phyloP scores from a whole-genome alignment of 2,888 invertebrate species.

The Cosmorhoe ocellata region DNA sequence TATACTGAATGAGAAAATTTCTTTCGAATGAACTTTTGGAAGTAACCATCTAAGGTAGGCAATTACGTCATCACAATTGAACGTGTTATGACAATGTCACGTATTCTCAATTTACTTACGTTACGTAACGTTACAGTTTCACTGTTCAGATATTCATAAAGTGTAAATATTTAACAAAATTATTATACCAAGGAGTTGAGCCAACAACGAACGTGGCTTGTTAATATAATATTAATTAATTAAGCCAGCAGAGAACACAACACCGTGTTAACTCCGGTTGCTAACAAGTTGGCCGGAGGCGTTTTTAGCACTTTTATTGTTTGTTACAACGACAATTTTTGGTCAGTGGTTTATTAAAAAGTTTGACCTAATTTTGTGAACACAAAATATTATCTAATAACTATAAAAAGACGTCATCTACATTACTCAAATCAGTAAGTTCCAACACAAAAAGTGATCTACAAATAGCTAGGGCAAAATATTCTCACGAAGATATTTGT shows the following conservation, averaged over 20 bases:
- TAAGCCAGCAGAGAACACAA: constrained; percentile 54
- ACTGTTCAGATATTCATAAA: constrained; percentile 40
- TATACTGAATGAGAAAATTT: too few relatives aligned
- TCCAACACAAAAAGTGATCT: too few relatives aligned
- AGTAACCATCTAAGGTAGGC: too few relatives aligned
- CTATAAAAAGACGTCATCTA: too few relatives aligned
- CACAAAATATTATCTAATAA: too few relatives aligned
- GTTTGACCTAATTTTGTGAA: constrained; percentile 1
- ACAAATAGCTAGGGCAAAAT: too few relatives aligned
- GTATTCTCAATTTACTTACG: constrained; percentile 29
- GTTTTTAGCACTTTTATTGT: constrained; percentile 39
- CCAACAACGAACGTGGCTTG: constrained; percentile 57
- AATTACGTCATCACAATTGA: too few relatives aligned
- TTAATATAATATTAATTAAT: constrained; percentile 69
- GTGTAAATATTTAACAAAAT: constrained; percentile 61
- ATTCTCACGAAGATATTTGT: too few relatives aligned
- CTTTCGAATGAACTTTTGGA: too few relatives aligned
- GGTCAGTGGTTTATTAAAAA: constrained; percentile 2
- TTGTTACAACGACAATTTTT: constrained; percentile 15
- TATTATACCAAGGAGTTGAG: constrained; percentile 57
- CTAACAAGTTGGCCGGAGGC: constrained; percentile 41
- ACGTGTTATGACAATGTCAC: too few relatives aligned
- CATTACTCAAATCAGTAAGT: too few relatives aligned
- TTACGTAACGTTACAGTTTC: constrained; percentile 30
- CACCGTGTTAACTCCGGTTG: constrained; percentile 40